Evolutionary conservation across 2,113 vertebrate species (phyloP).

Genomic region (Calidris pugnax): DNA sequence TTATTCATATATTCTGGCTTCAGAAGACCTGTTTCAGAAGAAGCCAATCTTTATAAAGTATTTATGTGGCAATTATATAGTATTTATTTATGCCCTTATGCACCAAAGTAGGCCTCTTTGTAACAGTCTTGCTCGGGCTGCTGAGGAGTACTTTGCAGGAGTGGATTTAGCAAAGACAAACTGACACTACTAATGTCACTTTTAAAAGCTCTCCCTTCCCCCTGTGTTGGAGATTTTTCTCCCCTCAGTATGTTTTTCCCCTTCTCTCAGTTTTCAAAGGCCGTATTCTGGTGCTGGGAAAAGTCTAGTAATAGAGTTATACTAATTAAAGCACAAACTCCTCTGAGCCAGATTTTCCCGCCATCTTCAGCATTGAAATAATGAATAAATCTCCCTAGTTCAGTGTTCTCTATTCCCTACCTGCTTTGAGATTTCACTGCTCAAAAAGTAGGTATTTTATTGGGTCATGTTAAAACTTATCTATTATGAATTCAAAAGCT

Average conservation of each 20-base stretch:
- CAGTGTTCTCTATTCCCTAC: neutral
- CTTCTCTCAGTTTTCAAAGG: neutral
- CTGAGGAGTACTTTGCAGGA: neutral
- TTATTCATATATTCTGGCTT: neutral
- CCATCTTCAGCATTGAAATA: neutral
- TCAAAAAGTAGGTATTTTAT: neutral
- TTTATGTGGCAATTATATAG: neutral
- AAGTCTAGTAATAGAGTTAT: neutral
- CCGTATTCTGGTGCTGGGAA: neutral
- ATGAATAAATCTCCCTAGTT: neutral
- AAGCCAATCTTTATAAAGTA: neutral
- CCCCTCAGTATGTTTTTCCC: neutral
- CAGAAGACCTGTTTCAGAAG: neutral
- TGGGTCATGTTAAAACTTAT: neutral
- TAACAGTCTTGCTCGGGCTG: neutral
- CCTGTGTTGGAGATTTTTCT: neutral
- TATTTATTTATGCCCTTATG: neutral
- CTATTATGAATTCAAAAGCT: neutral
- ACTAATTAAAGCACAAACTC: neutral
- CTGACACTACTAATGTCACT: neutral
- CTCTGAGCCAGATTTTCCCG: neutral
- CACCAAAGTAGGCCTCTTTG: neutral
- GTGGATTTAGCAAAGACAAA: neutral
- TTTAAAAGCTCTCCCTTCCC: neutral
- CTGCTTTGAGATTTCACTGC: neutral